Conservation (phyloP, 1,140 invertebrate genomes). For the Octopus sinensis region DNA sequence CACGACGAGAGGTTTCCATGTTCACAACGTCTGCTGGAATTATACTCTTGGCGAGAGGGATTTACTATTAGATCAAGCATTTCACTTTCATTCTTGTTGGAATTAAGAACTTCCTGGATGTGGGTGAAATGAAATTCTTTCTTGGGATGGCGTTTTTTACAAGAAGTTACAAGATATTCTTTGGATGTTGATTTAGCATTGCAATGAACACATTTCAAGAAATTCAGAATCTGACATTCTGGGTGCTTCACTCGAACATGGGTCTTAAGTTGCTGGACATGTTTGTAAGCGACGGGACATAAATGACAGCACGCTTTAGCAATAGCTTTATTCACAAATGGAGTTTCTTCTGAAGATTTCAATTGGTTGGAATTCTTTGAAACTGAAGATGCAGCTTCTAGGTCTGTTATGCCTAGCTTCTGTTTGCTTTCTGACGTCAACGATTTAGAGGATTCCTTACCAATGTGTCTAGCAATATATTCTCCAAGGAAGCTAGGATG, state of each 20-base stretch:
- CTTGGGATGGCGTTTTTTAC: not conserved
- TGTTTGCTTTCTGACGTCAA: not conserved
- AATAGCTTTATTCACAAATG: not conserved
- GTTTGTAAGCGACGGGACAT: conserved; percentile 4
- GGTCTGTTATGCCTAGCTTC: not conserved
- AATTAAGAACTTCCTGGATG: not conserved
- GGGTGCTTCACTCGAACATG: conserved; percentile 8
- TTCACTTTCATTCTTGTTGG: not conserved
- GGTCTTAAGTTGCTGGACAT: not conserved
- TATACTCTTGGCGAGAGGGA: not conserved
- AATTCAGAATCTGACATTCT: not conserved
- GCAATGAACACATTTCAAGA: conserved; percentile 8
- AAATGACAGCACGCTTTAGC: conserved; percentile 8
- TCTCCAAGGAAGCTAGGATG: not conserved
- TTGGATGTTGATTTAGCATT: conserved; percentile 10
- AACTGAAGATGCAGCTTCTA: not conserved
- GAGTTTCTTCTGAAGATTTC: not conserved
- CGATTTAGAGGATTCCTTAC: not conserved
- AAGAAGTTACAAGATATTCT: not conserved
- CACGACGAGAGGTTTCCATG: not conserved
- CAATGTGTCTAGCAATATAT: not conserved
- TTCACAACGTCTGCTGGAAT: not conserved
- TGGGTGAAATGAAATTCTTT: conserved; percentile 1
- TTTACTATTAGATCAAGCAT: not conserved
- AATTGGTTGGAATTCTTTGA: not conserved